Conservation (phyloP, 2,113 vertebrate species). For the Orycteropus afer region DNA sequence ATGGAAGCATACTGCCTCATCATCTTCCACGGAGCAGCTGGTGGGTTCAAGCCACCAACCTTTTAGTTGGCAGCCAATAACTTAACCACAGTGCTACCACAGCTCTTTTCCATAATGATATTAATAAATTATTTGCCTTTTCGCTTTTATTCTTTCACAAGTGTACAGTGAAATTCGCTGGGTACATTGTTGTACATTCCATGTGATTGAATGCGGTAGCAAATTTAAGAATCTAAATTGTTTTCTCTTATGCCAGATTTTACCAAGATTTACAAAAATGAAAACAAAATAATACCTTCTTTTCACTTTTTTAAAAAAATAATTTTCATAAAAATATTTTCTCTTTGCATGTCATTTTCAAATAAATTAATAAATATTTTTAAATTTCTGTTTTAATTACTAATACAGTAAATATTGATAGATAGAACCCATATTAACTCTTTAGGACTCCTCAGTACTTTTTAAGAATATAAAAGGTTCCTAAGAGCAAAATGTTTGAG, state of each 20-base stretch:
- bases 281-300: not conserved
- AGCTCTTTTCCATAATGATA: conserved; percentile 1
- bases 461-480: not conserved
- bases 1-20: no score
- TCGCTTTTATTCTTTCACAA: not conserved
- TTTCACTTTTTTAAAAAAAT: not conserved
- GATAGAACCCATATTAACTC: not conserved
- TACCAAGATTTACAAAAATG: conserved; percentile 9
- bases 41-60: no score
- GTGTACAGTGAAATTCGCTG: not conserved
- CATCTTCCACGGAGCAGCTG: no score
- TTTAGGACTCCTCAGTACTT: not conserved
- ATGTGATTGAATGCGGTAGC: not conserved
- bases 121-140: conserved; percentile 13
- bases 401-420: not conserved
- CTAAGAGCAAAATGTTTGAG: not conserved
- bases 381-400: not conserved
- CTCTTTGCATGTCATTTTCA: not conserved
- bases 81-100: no score
- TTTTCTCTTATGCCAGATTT: not conserved
- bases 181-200: not conserved
- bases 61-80: no score
- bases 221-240: not conserved
- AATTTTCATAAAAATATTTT: conserved; percentile 16
- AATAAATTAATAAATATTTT: not conserved